These are phyloP conservation scores for Agrilus planipennis DNA, from an alignment of 1,140 invertebrate species.

Conservation along the genomic window DNA sequence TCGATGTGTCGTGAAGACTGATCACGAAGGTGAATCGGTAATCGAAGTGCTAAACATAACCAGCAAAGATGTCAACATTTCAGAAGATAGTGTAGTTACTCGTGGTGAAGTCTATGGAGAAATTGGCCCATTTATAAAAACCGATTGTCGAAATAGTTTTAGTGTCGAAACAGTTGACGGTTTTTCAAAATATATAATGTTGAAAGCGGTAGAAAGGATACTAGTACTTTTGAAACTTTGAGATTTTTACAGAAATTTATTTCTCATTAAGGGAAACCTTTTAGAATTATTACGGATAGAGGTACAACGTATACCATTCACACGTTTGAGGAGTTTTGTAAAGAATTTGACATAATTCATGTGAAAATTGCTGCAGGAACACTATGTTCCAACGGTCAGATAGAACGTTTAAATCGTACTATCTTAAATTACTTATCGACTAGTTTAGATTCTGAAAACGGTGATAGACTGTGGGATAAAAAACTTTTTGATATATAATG, in stretches of 20 bases:
- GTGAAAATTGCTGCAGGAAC: slow-evolving; percentile 14
- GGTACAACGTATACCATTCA: slow-evolving; percentile 17
- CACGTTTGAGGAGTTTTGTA: slow-evolving; percentile 18
- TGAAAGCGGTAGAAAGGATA: slow-evolving; percentile 22
- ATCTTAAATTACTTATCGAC: slow-evolving; percentile 8
- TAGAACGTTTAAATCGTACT: slow-evolving; percentile 16
- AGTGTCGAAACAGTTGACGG: slow-evolving; percentile 19
- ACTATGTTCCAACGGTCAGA: slow-evolving; percentile 20
- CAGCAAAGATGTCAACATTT: too few species aligned
- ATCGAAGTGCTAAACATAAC: too few species aligned
- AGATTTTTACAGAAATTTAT: slow-evolving; percentile 11
- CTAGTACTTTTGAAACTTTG: slow-evolving; percentile 1
- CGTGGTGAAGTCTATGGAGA: too few species aligned
- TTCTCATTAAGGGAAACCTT: slow-evolving; percentile 10
- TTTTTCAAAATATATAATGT: slow-evolving; percentile 25
- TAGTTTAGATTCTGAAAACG: not conserved
- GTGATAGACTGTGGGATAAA: slow-evolving; percentile 9
- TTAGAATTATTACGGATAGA: slow-evolving; percentile 14
- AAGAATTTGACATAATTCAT: slow-evolving; percentile 14
- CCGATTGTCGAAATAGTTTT: slow-evolving; percentile 13
- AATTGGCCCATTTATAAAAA: slow-evolving; percentile 18
- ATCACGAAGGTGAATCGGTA: too few species aligned
- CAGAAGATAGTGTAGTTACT: too few species aligned
- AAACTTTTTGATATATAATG: slow-evolving; percentile 11
- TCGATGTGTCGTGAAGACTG: too few species aligned